These are phyloP conservation scores for Gambusia holbrooki DNA, from an alignment of 2,113 vertebrate genomes.

Conservation along the genomic window DNA sequence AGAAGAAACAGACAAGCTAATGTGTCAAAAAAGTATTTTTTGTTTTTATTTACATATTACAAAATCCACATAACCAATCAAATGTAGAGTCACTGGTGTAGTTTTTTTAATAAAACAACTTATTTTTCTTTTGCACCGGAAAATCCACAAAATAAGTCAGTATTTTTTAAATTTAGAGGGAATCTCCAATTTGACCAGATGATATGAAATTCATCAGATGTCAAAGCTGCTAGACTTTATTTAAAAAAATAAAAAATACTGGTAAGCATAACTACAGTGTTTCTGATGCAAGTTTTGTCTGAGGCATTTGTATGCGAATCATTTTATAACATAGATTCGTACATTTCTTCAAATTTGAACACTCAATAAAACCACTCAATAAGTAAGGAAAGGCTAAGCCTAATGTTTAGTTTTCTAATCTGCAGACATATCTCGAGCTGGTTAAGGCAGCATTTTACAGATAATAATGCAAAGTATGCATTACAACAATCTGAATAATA, in stretches of 20 bases:
- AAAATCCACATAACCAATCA: constrained; percentile 33
- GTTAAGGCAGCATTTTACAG: constrained; percentile 7
- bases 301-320: neutral
- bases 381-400: neutral
- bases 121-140: neutral
- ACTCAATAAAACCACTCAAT: constrained; percentile 1
- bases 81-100: constrained; percentile 6
- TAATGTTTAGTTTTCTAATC: neutral
- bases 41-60: constrained; percentile 38
- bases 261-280: neutral
- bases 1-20: neutral
- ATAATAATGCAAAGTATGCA: constrained; percentile 1
- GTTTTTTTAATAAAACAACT: neutral
- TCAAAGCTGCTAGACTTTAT: neutral
- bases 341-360: neutral
- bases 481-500: constrained; percentile 4
- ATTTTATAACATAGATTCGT: neutral
- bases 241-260: neutral
- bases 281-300: neutral
- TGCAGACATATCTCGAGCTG: neutral
- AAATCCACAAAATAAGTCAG: neutral
- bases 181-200: neutral
- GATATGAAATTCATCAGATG: neutral
- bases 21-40: constrained; percentile 16
- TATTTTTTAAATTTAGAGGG: neutral